A percentile compares a stretch with the other conserved stretches of the same genome.
phyloP scores from a whole-genome alignment of 2,888 invertebrate genomes.

The Invenusta paracnida region DNA sequence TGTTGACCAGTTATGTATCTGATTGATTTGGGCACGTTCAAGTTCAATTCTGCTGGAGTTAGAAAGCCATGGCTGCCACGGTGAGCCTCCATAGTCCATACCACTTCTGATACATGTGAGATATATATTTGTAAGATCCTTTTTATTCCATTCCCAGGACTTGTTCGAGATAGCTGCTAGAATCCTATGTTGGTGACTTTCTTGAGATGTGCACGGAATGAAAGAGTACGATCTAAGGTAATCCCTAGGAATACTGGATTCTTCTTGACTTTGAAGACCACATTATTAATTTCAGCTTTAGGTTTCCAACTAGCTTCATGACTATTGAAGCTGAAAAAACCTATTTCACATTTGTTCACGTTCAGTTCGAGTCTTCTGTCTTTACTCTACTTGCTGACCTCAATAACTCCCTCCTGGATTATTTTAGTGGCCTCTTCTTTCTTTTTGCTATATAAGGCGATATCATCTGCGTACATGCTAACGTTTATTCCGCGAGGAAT shows the following conservation, averaged over 20 bases:
- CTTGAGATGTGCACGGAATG: not conserved
- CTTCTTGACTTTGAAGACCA: not conserved
- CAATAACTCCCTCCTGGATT: not conserved
- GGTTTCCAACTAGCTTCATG: not conserved
- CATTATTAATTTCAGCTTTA: not conserved
- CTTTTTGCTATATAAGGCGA: not conserved
- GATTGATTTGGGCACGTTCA: not conserved
- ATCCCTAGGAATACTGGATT: not conserved
- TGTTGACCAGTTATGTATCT: not conserved
- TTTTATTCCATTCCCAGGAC: not conserved
- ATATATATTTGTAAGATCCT: not conserved
- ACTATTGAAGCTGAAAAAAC: not conserved
- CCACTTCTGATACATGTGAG: not conserved
- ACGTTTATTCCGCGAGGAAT: not conserved
- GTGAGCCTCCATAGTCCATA: not conserved
- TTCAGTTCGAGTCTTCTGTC: not conserved
- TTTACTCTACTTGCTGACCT: not conserved
- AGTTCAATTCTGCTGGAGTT: not conserved
- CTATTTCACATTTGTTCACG: not conserved
- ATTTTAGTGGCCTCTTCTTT: not conserved
- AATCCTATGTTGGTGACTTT: not conserved
- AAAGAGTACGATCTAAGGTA: not conserved
- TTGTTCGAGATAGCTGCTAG: not conserved
- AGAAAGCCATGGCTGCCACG: not conserved
- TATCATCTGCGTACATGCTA: not conserved